These are phyloP conservation scores for Subacronicta megacephala DNA, from an alignment of 2,888 invertebrate species.

Conservation along the genomic window DNA sequence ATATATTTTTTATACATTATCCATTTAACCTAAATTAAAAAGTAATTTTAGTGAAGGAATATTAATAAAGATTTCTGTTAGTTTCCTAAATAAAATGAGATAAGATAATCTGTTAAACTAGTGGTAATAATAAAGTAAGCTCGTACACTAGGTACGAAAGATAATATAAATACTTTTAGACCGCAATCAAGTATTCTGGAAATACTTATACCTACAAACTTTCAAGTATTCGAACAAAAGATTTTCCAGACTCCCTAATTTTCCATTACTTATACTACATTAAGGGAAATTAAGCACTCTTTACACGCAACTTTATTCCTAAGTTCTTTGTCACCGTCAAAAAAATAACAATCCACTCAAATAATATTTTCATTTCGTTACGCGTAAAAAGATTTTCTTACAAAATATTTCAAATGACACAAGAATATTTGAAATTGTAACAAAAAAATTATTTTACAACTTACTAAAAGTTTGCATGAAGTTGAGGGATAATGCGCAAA, in stretches of 20 bases:
- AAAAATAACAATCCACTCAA: constrained; percentile 15
- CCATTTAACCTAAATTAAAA: too few species aligned
- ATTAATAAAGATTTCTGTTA: too few species aligned
- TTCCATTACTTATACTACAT: constrained; percentile 21
- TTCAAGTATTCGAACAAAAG: constrained; percentile 49
- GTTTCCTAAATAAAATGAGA: too few species aligned
- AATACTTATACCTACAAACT: constrained; percentile 15
- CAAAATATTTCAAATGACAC: constrained; percentile 1
- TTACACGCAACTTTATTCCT: constrained; percentile 24
- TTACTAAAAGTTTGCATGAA: constrained; percentile 8
- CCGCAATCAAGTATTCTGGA: not conserved
- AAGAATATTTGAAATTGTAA: not conserved
- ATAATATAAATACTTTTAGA: too few species aligned
- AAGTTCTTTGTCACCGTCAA: constrained; percentile 33
- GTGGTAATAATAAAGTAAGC: too few species aligned
- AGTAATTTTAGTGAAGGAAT: too few species aligned
- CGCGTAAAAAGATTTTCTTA: not conserved
- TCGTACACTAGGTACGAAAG: too few species aligned
- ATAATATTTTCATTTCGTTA: constrained; percentile 1
- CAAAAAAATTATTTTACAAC: constrained; percentile 10
- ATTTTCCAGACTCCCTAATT: constrained; percentile 28
- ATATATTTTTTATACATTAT: too few species aligned
- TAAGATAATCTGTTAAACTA: too few species aligned
- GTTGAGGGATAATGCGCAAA: constrained; percentile 23
- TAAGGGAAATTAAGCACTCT: not conserved